phyloP scores from a whole-genome alignment of 1,140 invertebrate species.

The Macrobrachium nipponense region DNA sequence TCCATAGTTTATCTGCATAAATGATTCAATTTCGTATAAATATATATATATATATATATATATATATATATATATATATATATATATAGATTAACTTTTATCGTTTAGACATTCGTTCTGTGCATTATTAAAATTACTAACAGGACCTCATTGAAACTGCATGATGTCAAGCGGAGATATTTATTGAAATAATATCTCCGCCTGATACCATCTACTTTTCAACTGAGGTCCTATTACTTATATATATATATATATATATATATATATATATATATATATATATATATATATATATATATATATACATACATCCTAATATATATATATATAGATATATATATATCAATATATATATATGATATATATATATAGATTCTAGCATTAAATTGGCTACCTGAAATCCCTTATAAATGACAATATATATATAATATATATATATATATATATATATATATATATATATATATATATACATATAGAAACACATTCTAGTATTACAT shows the following conservation, averaged over 20 bases:
- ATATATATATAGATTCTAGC: constrained; percentile 10
- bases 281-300: constrained; percentile 26
- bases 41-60: constrained; percentile 22
- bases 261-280: constrained; percentile 28
- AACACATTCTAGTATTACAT: neutral
- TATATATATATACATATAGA: constrained; percentile 26
- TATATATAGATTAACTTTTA: too few species aligned
- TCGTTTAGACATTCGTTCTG: too few species aligned
- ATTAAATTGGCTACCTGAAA: too few species aligned
- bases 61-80: constrained; percentile 26
- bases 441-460: constrained; percentile 16
- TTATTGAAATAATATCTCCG: too few species aligned
- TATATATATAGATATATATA: too few species aligned
- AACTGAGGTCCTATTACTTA: too few species aligned
- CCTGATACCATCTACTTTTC: too few species aligned
- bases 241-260: constrained; percentile 14
- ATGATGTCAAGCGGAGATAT: too few species aligned
- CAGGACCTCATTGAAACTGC: too few species aligned
- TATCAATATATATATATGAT: constrained; percentile 22
- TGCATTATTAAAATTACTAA: too few species aligned
- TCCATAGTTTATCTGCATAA: neutral
- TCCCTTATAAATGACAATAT: too few species aligned
- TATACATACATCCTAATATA: constrained; percentile 3
- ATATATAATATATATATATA: constrained; percentile 5
- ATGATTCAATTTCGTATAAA: neutral